A percentile compares a stretch with the other conserved stretches of the same genome.
These are phyloP conservation scores for Mnemiopsis leidyi DNA, from an alignment of 37 sponge, comb jelly and placozoan genomes.

Conservation along the genomic window DNA sequence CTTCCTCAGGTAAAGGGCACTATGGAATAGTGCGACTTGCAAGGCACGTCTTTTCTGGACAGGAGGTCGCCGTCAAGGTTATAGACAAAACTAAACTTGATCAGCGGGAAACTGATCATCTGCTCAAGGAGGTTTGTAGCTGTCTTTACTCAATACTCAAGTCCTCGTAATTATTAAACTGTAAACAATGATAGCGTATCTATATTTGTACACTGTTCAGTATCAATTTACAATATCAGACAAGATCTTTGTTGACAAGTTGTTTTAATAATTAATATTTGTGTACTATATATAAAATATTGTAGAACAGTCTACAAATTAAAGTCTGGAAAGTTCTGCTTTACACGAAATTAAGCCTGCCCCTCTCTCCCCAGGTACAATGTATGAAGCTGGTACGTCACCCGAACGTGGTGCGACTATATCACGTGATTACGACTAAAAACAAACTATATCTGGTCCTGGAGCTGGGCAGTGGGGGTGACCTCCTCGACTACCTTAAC, in stretches of 20 bases:
- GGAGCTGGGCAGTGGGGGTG: conserved; percentile 94
- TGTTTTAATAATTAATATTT: no score
- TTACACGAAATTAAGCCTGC: no score
- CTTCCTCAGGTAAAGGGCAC: conserved; percentile 89
- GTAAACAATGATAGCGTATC: no score
- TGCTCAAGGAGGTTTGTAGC: conserved; percentile 81
- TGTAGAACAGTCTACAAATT: no score
- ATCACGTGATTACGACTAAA: conserved; percentile 94
- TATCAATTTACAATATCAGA: no score
- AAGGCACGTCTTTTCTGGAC: conserved; percentile 67
- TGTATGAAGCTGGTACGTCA: conserved; percentile 97
- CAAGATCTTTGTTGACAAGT: no score
- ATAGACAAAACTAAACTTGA: conserved; percentile 97
- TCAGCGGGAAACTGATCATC: conserved; percentile 80
- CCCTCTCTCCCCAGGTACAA: conserved; percentile 69
- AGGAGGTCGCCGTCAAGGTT: conserved; percentile 93
- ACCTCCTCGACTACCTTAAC: conserved; percentile 86
- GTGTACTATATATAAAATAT: no score
- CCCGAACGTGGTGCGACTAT: conserved; percentile 91
- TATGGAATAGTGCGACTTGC: conserved; percentile 94
- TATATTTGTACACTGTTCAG: no score
- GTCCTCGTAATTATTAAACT: no score
- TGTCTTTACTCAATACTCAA: no score
- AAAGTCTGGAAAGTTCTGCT: no score
- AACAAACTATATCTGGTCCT: conserved; percentile 91